These are phyloP conservation scores for Emmelina monodactyla DNA, from an alignment of 2,888 invertebrate species.

Conservation along the genomic window DNA sequence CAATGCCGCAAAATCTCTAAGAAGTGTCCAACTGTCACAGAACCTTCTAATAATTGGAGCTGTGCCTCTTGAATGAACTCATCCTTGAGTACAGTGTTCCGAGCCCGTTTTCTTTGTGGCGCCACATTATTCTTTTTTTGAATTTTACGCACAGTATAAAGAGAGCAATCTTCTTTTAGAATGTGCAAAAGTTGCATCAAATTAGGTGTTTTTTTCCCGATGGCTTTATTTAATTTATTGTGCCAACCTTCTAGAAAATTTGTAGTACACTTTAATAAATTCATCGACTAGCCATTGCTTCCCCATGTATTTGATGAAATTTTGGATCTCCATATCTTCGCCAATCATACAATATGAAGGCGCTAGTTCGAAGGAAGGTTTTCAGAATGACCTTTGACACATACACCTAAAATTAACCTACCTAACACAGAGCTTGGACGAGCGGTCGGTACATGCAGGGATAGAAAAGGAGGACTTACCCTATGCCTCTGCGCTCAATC, in stretches of 20 bases:
- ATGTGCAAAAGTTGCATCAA: conserved; percentile 5
- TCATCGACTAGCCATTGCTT: not conserved
- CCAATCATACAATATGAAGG: not conserved
- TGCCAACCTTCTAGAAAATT: conserved; percentile 4
- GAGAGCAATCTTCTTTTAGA: conserved; percentile 4
- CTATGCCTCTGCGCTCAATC: too few species aligned
- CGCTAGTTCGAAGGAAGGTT: too few species aligned
- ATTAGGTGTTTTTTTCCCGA: conserved; percentile 3
- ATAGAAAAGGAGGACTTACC: too few species aligned
- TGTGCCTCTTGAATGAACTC: conserved; percentile 4
- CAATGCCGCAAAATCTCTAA: not conserved
- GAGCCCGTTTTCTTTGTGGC: conserved; percentile 3
- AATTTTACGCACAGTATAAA: conserved; percentile 3
- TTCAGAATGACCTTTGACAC: too few species aligned
- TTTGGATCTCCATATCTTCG: not conserved
- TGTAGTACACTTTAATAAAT: conserved; percentile 1
- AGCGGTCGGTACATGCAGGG: too few species aligned
- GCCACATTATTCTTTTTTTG: conserved; percentile 3
- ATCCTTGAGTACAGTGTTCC: conserved; percentile 3
- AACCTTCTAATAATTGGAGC: conserved; percentile 1
- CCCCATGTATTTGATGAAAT: not conserved
- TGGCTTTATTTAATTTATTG: conserved; percentile 4
- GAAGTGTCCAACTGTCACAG: conserved; percentile 1
- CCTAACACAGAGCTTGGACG: too few species aligned
- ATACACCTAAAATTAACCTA: too few species aligned